These are phyloP conservation scores for Rhizoglyphus robini DNA, from an alignment of 1,140 invertebrate genomes.

Conservation along the genomic window DNA sequence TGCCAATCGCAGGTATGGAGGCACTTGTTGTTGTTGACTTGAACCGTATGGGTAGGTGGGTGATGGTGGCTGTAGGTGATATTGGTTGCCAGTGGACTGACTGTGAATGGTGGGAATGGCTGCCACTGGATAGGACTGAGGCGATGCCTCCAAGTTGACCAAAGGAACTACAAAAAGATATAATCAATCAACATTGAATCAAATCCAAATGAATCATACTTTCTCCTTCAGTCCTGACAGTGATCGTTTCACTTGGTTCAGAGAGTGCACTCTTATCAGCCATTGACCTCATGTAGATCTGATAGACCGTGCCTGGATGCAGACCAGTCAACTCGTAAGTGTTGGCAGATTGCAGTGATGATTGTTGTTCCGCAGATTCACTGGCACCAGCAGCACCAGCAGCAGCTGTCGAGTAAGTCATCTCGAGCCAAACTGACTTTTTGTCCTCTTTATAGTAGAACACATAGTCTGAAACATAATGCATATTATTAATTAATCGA, in stretches of 20 bases:
- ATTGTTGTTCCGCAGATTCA: not conserved
- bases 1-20: constrained; percentile 24
- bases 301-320: constrained; percentile 26
- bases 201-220: constrained; percentile 21
- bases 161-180: not conserved
- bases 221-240: constrained; percentile 27
- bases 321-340: constrained; percentile 24
- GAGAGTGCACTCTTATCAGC: constrained; percentile 24
- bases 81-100: too few species aligned
- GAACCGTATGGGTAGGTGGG: not conserved
- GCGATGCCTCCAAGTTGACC: not conserved
- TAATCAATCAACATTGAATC: not conserved
- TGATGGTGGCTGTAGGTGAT: not conserved
- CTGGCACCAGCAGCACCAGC: not conserved
- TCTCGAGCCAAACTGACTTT: constrained; percentile 25
- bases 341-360: constrained; percentile 20
- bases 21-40: constrained; percentile 17
- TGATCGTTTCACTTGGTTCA: constrained; percentile 26
- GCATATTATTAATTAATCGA: too few species aligned
- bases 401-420: not conserved
- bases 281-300: constrained; percentile 25
- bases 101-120: not conserved
- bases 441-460: constrained; percentile 27
- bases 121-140: not conserved
- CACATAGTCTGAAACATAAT: constrained; percentile 25